phyloP scores from a whole-genome alignment of 2,797 vertebrate genomes.

The Cetoscarus ocellatus region DNA sequence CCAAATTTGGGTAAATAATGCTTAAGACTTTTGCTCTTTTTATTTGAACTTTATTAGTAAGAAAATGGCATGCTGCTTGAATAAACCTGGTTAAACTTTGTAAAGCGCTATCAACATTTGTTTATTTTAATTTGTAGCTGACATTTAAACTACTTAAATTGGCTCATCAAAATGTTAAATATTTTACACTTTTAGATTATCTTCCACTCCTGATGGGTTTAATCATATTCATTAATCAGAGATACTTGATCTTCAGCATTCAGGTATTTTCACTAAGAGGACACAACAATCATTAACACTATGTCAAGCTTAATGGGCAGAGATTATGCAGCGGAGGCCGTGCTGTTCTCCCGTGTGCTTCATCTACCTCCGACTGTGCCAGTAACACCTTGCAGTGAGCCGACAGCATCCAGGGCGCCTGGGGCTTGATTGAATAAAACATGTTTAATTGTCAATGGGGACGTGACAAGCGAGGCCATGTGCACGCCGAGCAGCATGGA shows the following conservation, averaged over 20 bases:
- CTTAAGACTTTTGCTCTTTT: no score
- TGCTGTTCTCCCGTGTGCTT: conserved; percentile 69
- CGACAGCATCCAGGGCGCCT: conserved; percentile 38
- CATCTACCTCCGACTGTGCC: conserved; percentile 80
- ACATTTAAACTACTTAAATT: conserved; percentile 12
- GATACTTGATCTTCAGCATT: conserved; percentile 34
- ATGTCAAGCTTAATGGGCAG: conserved; percentile 54
- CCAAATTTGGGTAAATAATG: no score
- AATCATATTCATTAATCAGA: conserved; percentile 75
- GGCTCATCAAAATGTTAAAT: conserved; percentile 47
- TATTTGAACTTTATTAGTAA: no score
- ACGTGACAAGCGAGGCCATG: conserved; percentile 54
- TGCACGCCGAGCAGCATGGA: conserved; percentile 23
- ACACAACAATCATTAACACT: conserved; percentile 64
- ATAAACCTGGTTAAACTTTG: no score
- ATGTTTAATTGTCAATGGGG: conserved; percentile 78
- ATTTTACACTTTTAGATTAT: conserved; percentile 28
- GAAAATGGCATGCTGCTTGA: no score
- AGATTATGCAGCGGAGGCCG: conserved; percentile 43
- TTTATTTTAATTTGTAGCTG: not conserved
- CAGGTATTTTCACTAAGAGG: conserved; percentile 34
- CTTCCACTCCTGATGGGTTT: conserved; percentile 51
- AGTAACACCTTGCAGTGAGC: conserved; percentile 59
- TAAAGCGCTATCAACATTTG: not conserved
- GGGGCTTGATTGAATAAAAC: conserved; percentile 82